Conservation (phyloP, 1,140 invertebrate species). For the Heliconius melpomene region DNA sequence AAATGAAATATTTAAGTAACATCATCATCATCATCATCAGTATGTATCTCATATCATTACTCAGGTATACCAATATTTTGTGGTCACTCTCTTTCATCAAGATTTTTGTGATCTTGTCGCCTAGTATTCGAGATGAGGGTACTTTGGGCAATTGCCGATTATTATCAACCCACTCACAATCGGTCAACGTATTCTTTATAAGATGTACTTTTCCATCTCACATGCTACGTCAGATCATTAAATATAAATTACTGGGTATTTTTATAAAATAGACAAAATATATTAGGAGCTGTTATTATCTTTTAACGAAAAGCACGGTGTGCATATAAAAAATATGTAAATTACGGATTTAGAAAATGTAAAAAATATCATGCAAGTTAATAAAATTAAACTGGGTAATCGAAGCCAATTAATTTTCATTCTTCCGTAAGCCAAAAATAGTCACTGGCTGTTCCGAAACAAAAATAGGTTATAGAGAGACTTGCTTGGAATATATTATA, state of each 20-base stretch:
- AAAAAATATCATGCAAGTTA: background rate
- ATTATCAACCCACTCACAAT: background rate
- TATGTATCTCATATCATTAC: no score
- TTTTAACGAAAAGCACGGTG: no score
- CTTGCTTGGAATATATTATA: background rate
- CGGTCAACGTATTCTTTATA: background rate
- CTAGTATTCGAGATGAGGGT: background rate
- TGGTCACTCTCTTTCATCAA: background rate
- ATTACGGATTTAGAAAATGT: background rate
- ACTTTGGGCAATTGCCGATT: background rate
- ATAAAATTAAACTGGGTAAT: background rate
- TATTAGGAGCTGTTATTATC: background rate
- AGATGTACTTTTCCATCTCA: background rate
- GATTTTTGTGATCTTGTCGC: background rate
- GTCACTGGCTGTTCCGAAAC: background rate
- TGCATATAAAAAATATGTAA: background rate
- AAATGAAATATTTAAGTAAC: no score
- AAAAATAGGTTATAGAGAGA: background rate
- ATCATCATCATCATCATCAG: no score
- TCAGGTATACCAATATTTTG: background rate
- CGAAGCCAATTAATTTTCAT: background rate
- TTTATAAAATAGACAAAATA: background rate
- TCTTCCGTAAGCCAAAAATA: background rate
- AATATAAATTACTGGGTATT: background rate
- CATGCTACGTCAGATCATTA: background rate